Percentiles rank a stretch among this genome's conserved stretches.
Evolutionary conservation across 2,113 vertebrate species (phyloP).

Genomic region (Scomber japonicus): DNA sequence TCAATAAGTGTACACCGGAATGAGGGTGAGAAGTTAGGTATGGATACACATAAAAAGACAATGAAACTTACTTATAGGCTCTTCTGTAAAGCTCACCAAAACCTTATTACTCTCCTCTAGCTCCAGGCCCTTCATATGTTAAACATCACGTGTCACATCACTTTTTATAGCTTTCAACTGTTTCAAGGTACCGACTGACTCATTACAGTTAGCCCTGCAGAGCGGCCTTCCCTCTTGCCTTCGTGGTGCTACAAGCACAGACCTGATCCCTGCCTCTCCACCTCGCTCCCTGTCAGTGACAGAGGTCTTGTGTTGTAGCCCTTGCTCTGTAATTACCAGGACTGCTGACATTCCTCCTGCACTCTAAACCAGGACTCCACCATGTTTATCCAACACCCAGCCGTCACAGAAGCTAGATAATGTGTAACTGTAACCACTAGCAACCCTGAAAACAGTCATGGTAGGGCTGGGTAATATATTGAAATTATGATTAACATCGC

Average conservation of each 20-base stretch:
- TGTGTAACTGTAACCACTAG: constrained; percentile 77
- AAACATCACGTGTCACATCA: not conserved
- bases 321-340: constrained; percentile 79
- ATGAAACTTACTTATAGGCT: not conserved
- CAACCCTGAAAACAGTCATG: constrained; percentile 70
- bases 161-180: constrained; percentile 11
- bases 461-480: too few species aligned
- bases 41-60: too few species aligned
- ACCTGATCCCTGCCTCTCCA: constrained; percentile 61
- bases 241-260: constrained; percentile 53
- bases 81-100: not conserved
- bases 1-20: too few species aligned
- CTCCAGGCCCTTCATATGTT: not conserved
- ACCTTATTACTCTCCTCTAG: not conserved
- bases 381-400: constrained; percentile 80
- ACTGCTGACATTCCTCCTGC: constrained; percentile 77
- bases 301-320: constrained; percentile 48
- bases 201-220: constrained; percentile 18
- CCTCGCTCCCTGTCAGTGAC: constrained; percentile 49
- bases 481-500: too few species aligned
- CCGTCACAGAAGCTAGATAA: constrained; percentile 67
- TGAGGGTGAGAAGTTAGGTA: too few species aligned
- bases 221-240: constrained; percentile 11
- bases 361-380: constrained; percentile 67
- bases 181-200: constrained; percentile 17